Conservation (phyloP, 2,888 invertebrate species). For the Dermolepida albohirtum region DNA sequence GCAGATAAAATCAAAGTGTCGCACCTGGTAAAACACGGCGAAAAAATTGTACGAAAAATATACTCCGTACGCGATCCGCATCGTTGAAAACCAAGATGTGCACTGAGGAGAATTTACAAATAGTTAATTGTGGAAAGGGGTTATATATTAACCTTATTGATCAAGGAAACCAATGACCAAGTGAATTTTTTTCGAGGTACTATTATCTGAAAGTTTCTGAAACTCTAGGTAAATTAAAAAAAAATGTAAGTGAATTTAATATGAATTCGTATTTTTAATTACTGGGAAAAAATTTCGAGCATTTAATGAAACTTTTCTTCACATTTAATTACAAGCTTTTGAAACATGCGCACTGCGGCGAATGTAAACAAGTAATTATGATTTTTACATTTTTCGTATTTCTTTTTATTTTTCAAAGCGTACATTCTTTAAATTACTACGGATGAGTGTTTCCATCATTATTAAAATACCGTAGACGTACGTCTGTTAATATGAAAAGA, state of each 20-base stretch:
- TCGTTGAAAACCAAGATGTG: too few species aligned
- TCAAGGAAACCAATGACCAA: neutral
- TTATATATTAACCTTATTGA: too few species aligned
- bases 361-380: conserved; percentile 11
- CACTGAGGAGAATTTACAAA: too few species aligned
- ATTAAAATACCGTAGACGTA: conserved; percentile 13
- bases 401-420: neutral
- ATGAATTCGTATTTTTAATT: neutral
- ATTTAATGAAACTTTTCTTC: conserved; percentile 7
- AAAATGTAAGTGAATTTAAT: neutral
- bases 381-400: conserved; percentile 7
- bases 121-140: too few species aligned
- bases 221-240: neutral
- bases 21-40: too few species aligned
- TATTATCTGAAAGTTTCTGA: conserved; percentile 6
- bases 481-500: conserved; percentile 25
- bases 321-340: conserved; percentile 12
- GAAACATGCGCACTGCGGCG: conserved; percentile 8
- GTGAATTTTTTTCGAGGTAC: too few species aligned
- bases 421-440: conserved; percentile 15
- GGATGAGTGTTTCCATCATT: conserved; percentile 15
- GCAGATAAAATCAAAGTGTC: too few species aligned
- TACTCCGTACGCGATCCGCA: too few species aligned
- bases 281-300: neutral
- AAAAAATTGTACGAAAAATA: too few species aligned